Percentiles rank a stretch among this genome's conserved stretches.
phyloP scores from a whole-genome alignment of 2,113 vertebrate species.

The Orientallactaga bullata region DNA sequence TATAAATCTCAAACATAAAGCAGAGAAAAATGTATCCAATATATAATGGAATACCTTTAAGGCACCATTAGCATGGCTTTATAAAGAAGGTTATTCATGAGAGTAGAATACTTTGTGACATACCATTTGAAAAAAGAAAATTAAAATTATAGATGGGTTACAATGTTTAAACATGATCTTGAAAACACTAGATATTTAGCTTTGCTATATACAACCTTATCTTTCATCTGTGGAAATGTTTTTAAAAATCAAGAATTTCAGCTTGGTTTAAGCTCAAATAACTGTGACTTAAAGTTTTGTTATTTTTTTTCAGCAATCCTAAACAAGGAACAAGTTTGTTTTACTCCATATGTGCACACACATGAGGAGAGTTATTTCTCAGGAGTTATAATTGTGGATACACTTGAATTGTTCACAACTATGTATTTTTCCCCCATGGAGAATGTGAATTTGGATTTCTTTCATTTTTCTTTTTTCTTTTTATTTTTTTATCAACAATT shows the following conservation, averaged over 20 bases:
- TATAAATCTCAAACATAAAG: slow-evolving; percentile 64
- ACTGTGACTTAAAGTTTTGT: not conserved
- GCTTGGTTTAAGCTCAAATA: not conserved
- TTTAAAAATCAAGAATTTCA: not conserved
- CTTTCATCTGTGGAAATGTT: not conserved
- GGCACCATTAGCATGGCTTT: not conserved
- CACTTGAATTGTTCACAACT: not conserved
- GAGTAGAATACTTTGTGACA: not conserved
- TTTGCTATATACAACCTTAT: not conserved
- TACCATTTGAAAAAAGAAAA: not conserved
- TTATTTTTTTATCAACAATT: no score
- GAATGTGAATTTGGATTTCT: not conserved
- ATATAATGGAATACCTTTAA: not conserved
- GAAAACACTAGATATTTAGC: not conserved
- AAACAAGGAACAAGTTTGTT: not conserved
- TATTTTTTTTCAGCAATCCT: not conserved
- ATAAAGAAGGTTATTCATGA: slow-evolving; percentile 5
- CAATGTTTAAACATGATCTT: not conserved
- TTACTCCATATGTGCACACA: not conserved
- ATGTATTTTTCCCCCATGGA: not conserved
- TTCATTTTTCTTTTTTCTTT: no score
- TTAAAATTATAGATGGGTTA: not conserved
- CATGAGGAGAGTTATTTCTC: not conserved
- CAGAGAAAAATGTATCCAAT: slow-evolving; percentile 49
- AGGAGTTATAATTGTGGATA: not conserved